These are phyloP conservation scores for Melieria picta DNA, from an alignment of 2,888 invertebrate species.

Conservation along the genomic window DNA sequence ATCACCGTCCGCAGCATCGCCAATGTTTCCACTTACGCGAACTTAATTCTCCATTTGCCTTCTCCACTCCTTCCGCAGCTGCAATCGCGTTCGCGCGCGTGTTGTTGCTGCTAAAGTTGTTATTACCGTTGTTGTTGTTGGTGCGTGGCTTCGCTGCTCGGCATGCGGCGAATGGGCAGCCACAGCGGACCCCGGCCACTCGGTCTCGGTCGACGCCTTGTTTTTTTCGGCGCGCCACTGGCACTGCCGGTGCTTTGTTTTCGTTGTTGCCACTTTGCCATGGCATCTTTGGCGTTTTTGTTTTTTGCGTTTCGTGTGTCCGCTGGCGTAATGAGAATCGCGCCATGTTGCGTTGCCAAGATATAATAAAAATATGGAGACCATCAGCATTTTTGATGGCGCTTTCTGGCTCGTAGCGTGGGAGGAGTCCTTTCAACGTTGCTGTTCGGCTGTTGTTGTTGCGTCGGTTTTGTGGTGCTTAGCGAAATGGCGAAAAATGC, in stretches of 20 bases:
- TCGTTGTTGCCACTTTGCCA: slow-evolving; percentile 2
- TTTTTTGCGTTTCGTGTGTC: slow-evolving; percentile 19
- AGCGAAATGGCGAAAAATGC: not conserved
- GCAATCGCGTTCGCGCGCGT: not conserved
- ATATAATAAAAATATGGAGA: slow-evolving; percentile 15
- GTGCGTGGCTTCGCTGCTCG: not conserved
- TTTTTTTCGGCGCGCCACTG: slow-evolving; percentile 18
- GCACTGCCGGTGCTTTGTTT: not conserved
- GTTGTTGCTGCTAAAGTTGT: not conserved
- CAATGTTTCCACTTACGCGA: not conserved
- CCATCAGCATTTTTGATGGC: slow-evolving; percentile 12
- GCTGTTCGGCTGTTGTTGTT: slow-evolving; percentile 1
- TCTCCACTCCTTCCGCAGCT: too few relatives aligned
- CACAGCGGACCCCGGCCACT: not conserved
- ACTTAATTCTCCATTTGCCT: not conserved
- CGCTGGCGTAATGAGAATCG: slow-evolving; percentile 23
- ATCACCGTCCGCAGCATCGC: too few relatives aligned
- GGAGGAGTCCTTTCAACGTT: slow-evolving; percentile 3
- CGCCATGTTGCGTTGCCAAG: slow-evolving; percentile 26
- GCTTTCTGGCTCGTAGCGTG: not conserved
- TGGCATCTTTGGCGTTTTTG: not conserved
- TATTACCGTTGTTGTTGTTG: slow-evolving; percentile 5
- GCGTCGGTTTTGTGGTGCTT: slow-evolving; percentile 18
- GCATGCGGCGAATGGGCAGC: slow-evolving; percentile 12
- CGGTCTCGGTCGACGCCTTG: not conserved